Conservation (phyloP, 1,140 invertebrate genomes). For the Triops longicaudatus region DNA sequence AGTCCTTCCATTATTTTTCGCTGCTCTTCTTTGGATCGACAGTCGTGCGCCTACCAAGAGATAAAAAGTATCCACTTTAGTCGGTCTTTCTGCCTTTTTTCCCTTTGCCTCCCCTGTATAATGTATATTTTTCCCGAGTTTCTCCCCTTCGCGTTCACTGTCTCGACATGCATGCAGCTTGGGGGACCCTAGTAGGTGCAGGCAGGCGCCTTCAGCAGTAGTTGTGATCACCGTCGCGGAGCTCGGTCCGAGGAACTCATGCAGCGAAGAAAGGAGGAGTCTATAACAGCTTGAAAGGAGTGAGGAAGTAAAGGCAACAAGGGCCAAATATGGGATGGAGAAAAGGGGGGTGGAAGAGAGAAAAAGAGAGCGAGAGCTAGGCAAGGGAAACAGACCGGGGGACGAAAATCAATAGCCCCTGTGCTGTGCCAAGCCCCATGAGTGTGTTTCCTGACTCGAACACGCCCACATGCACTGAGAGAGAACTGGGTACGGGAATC, state of each 20-base stretch:
- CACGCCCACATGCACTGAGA: background rate
- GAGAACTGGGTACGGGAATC: background rate
- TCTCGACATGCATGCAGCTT: background rate
- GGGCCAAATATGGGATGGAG: background rate
- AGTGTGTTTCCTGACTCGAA: background rate
- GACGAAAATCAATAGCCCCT: conserved; percentile 11
- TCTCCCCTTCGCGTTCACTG: background rate
- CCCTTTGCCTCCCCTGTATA: background rate
- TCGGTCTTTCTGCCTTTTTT: background rate
- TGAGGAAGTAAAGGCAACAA: background rate
- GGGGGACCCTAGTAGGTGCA: background rate
- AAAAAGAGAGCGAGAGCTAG: background rate
- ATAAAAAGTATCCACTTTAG: background rate
- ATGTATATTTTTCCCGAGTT: background rate
- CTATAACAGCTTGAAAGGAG: background rate
- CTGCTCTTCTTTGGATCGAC: background rate
- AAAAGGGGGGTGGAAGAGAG: background rate
- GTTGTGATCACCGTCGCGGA: background rate
- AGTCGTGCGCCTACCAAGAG: background rate
- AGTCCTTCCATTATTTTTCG: background rate
- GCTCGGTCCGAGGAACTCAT: background rate
- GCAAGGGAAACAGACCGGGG: background rate
- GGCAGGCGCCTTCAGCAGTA: background rate
- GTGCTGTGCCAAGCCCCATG: background rate
- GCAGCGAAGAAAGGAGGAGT: conserved; percentile 14